Percentiles rank a stretch among this genome's conserved stretches.
Evolutionary conservation across 2,888 invertebrate genomes (phyloP).

Genomic region (Alcis repandata): DNA sequence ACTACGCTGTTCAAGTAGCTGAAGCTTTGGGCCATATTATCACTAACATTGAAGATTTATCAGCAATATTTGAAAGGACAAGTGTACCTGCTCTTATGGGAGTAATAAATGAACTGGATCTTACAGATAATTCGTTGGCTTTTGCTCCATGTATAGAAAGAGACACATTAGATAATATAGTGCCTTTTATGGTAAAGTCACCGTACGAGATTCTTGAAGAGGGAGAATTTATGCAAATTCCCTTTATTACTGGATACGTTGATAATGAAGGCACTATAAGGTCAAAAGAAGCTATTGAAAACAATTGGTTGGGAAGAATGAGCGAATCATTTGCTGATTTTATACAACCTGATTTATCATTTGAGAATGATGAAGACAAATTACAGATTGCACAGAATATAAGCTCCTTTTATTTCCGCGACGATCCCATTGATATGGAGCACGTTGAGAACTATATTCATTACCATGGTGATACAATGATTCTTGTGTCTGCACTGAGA

Average conservation of each 20-base stretch:
- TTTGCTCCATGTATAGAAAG: constrained; percentile 80
- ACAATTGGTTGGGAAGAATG: constrained; percentile 73
- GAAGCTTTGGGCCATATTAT: constrained; percentile 72
- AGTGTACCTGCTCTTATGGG: constrained; percentile 73
- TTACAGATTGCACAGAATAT: constrained; percentile 56
- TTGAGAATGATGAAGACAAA: constrained; percentile 59
- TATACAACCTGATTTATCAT: constrained; percentile 71
- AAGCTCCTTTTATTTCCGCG: constrained; percentile 65
- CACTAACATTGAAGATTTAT: constrained; percentile 61
- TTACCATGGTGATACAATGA: constrained; percentile 79
- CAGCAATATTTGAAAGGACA: constrained; percentile 66
- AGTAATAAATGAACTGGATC: constrained; percentile 72
- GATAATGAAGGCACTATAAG: constrained; percentile 78
- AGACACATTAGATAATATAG: constrained; percentile 53
- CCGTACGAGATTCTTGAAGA: constrained; percentile 64
- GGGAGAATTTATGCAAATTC: constrained; percentile 66
- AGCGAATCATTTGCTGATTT: constrained; percentile 67
- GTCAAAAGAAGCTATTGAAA: constrained; percentile 62
- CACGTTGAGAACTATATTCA: constrained; percentile 59
- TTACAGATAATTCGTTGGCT: constrained; percentile 74
- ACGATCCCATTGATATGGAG: constrained; percentile 52
- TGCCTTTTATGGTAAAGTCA: constrained; percentile 67
- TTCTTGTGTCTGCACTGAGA: constrained; percentile 71
- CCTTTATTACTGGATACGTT: constrained; percentile 74
- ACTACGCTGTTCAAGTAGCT: constrained; percentile 70